These are phyloP conservation scores for Parnassius apollo DNA, from an alignment of 2,888 invertebrate genomes.

Conservation along the genomic window DNA sequence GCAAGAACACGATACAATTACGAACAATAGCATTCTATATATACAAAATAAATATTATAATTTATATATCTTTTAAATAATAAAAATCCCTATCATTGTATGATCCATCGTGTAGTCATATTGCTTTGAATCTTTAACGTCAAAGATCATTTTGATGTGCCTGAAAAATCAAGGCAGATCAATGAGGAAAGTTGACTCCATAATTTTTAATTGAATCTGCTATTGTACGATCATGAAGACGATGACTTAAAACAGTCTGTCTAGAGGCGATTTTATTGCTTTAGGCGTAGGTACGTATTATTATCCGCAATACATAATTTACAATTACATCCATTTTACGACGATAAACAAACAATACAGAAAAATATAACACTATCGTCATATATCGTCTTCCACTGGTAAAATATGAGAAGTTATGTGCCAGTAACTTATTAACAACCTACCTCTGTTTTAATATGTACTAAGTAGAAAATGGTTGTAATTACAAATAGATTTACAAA, in stretches of 20 bases:
- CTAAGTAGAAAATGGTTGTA: too few relatives aligned
- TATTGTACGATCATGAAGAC: conserved; percentile 33
- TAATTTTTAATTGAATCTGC: conserved; percentile 31
- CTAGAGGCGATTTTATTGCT: conserved; percentile 57
- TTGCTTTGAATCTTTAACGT: neutral
- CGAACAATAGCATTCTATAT: conserved; percentile 26
- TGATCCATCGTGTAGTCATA: neutral
- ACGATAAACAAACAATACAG: neutral
- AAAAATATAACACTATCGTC: neutral
- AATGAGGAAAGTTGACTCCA: conserved; percentile 36
- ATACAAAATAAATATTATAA: conserved; percentile 28
- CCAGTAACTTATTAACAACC: too few relatives aligned
- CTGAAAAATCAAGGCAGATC: conserved; percentile 16
- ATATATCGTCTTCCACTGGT: too few relatives aligned
- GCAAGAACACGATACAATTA: conserved; percentile 25
- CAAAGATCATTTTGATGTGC: conserved; percentile 3
- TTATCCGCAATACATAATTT: conserved; percentile 36
- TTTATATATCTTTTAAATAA: conserved; percentile 21
- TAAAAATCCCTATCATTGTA: neutral
- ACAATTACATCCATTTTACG: neutral
- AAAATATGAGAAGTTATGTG: too few relatives aligned
- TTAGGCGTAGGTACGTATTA: conserved; percentile 46
- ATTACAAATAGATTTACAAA: neutral
- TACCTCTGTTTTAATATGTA: too few relatives aligned
- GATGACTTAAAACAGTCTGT: conserved; percentile 41